phyloP scores from a whole-genome alignment of 2,888 invertebrate genomes.

The Pycnomerus fuliginosus region DNA sequence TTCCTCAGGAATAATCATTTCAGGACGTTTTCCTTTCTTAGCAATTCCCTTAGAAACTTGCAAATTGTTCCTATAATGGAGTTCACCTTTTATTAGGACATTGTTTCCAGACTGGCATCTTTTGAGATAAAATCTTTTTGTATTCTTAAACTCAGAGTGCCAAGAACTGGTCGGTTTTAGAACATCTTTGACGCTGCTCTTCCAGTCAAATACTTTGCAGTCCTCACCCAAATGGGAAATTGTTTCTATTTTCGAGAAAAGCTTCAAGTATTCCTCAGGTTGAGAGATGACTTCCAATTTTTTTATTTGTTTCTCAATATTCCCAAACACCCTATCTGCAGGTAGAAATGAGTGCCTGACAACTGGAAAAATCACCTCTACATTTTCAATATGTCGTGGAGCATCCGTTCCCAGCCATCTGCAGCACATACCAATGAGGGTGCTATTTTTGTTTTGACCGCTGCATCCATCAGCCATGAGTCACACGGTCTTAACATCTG shows the following conservation, averaged over 20 bases:
- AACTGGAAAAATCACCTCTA: slow-evolving; percentile 16
- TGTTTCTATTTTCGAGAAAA: slow-evolving; percentile 3
- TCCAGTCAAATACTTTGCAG: slow-evolving; percentile 18
- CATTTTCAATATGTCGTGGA: slow-evolving; percentile 5
- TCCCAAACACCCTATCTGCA: slow-evolving; percentile 14
- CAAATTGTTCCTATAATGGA: slow-evolving; percentile 16
- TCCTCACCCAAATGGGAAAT: slow-evolving; percentile 14
- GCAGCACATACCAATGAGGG: slow-evolving; percentile 13
- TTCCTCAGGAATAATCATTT: not conserved
- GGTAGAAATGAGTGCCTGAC: slow-evolving; percentile 14
- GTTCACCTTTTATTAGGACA: slow-evolving; percentile 8
- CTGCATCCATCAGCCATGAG: slow-evolving; percentile 15
- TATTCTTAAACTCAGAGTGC: slow-evolving; percentile 17
- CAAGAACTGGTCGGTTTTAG: slow-evolving; percentile 16
- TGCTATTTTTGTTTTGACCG: slow-evolving; percentile 19
- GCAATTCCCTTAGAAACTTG: slow-evolving; percentile 14
- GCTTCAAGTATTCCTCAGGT: slow-evolving; percentile 15
- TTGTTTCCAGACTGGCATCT: slow-evolving; percentile 5
- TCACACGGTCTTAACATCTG: slow-evolving; percentile 2
- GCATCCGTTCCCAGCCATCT: slow-evolving; percentile 11
- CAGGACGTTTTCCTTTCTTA: slow-evolving; percentile 12
- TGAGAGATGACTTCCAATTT: slow-evolving; percentile 1
- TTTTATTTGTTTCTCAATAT: slow-evolving; percentile 11
- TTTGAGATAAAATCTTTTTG: slow-evolving; percentile 15
- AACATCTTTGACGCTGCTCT: slow-evolving; percentile 15